phyloP scores from a whole-genome alignment of 2,113 vertebrate species.

The Paralichthys olivaceus region DNA sequence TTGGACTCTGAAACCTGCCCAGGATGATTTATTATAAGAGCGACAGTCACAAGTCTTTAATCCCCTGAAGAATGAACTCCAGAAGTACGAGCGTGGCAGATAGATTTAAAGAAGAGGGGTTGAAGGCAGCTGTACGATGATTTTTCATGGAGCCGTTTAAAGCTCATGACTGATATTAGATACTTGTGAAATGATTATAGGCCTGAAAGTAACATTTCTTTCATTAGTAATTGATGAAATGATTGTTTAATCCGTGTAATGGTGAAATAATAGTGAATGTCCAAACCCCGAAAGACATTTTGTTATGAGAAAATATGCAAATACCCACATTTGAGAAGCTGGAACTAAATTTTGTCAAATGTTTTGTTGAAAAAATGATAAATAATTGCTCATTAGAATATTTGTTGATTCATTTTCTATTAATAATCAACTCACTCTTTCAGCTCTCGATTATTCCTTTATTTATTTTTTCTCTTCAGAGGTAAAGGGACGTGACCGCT shows the following conservation, averaged over 20 bases:
- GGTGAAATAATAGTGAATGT: not conserved
- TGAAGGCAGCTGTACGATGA: slow-evolving; percentile 2
- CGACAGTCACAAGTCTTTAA: not conserved
- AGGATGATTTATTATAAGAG: slow-evolving; percentile 7
- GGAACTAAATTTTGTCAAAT: not conserved
- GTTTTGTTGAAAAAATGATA: not conserved
- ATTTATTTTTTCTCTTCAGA: not conserved
- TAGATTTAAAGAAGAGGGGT: not conserved
- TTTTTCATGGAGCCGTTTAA: not conserved
- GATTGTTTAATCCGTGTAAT: not conserved
- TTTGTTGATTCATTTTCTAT: not conserved
- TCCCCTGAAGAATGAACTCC: not conserved
- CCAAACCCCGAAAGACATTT: not conserved
- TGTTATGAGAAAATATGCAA: not conserved
- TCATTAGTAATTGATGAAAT: not conserved
- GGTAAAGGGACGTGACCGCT: not conserved
- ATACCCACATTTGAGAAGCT: slow-evolving; percentile 6
- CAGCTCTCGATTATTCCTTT: not conserved
- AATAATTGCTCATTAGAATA: slow-evolving; percentile 3
- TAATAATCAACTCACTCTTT: not conserved
- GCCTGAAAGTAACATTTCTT: not conserved
- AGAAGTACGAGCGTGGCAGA: not conserved
- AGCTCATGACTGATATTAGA: not conserved
- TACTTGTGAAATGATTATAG: not conserved
- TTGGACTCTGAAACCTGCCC: slow-evolving; percentile 41